Base-by-base conservation (phyloP, 1,140 invertebrate genomes). In the Diprion similis region DNA sequence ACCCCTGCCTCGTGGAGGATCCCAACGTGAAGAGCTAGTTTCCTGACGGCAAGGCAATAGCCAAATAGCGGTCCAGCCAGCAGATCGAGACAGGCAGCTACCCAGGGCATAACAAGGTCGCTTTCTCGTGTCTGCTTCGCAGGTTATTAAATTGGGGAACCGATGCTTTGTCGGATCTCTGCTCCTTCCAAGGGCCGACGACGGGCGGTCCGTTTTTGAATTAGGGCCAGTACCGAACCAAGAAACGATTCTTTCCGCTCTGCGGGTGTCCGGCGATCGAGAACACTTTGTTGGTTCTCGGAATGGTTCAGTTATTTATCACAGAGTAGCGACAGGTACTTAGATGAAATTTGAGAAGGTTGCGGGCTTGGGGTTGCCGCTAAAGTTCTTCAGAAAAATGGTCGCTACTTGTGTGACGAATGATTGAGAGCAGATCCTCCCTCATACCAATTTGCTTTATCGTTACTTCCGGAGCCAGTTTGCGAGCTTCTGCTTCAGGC, bases 381-480 rank as follows among this genome's bases (percentile, higher is more conserved):
- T 86, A 87, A 78, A 87, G 86, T 79, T 85, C 82, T 87, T 88
- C 87, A 78, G 87, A 88, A 80, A 89, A 89, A 72, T 89, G 87
- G 66, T 89, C 87, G 74, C 87, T 88, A 75, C 86, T 87, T 18
- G 87, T 88, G 80, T 89, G 87, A 70, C 87, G 80, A 79, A 89
- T 89, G 73, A 87, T 87, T n/a, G 86, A 87, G 72, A 85, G 77
- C 68, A 89, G 78, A 70, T 89, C 87, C 83, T 87, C 84, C 87
- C 87, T 88, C 87, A 89, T 89, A 84, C 87, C 87, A 88, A 87
- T 88, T 83, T 87, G 83, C 80, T 85, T 86, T 69, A 88, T 87
- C 84, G 86, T 88, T 78, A 88, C 86, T 80, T 87, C 86, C 75
- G 86, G 86, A 88, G 86, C 86, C 86, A 88, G 86, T 87, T 88